Evolutionary conservation across 2,113 vertebrate genomes (phyloP).

Genomic region (Macroglossus sobrinus): DNA sequence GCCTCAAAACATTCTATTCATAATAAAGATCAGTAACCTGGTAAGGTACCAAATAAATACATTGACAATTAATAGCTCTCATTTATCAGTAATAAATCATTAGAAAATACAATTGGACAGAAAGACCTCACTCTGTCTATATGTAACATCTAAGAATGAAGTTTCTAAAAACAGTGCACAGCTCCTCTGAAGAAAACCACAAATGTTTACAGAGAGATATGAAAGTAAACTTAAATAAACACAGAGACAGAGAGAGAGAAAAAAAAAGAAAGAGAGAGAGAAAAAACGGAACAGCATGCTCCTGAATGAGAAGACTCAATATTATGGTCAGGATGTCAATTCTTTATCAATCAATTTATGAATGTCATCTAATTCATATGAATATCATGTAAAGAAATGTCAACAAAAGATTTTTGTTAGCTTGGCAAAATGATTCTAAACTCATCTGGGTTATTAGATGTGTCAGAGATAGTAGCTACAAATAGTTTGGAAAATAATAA

Average conservation of each 20-base stretch:
- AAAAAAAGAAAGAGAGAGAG: not conserved
- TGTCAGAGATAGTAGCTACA: slow-evolving; percentile 23
- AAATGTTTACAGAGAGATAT: slow-evolving; percentile 65
- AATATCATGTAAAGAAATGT: not conserved
- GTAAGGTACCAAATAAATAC: not conserved
- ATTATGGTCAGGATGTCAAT: slow-evolving; percentile 39
- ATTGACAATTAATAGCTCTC: not conserved
- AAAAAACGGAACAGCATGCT: not conserved
- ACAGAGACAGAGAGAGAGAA: not conserved
- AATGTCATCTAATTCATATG: slow-evolving; percentile 23
- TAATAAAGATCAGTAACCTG: not conserved
- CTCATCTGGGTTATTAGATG: not conserved
- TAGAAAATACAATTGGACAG: not conserved
- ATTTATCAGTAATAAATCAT: not conserved
- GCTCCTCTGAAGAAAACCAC: slow-evolving; percentile 23
- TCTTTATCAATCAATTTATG: slow-evolving; percentile 49
- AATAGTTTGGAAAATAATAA: slow-evolving; percentile 32
- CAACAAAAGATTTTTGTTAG: slow-evolving; percentile 3
- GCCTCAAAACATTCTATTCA: not conserved
- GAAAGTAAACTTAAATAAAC: slow-evolving; percentile 63
- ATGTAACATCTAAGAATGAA: not conserved
- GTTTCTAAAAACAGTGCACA: slow-evolving; percentile 33
- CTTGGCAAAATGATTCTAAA: slow-evolving; percentile 16
- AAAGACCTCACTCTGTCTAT: not conserved
- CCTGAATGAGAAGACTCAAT: slow-evolving; percentile 12